A percentile compares a stretch with the other conserved stretches of the same genome.
Evolutionary conservation across 2,888 invertebrate genomes (phyloP).

Genomic region (Dexiosoma caninum): DNA sequence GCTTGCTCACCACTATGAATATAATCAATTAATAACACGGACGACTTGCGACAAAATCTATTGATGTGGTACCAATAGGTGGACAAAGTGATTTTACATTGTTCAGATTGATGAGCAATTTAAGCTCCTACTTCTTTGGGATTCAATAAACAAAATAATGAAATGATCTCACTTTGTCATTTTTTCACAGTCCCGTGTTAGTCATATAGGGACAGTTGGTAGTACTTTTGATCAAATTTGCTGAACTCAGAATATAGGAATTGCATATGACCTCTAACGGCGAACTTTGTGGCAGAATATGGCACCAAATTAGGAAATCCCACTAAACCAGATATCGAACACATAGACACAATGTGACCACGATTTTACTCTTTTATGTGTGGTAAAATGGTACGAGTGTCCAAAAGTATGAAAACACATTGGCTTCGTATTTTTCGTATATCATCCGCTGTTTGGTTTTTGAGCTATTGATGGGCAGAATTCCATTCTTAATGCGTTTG

Average conservation of each 20-base stretch:
- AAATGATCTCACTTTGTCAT: conserved; percentile 85
- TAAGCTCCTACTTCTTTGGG: conserved; percentile 82
- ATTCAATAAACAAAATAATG: conserved; percentile 82
- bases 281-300: conserved; percentile 89
- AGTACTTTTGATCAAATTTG: conserved; percentile 85
- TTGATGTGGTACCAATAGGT: conserved; percentile 80
- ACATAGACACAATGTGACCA: conserved; percentile 87
- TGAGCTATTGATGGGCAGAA: conserved; percentile 88
- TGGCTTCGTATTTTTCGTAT: conserved; percentile 86
- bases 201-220: conserved; percentile 93
- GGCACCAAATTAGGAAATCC: conserved; percentile 88
- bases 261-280: conserved; percentile 91
- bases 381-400: conserved; percentile 85
- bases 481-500: too few relatives aligned
- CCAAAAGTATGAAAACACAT: conserved; percentile 89
- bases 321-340: conserved; percentile 87
- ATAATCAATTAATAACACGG: conserved; percentile 81
- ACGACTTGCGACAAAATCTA: conserved; percentile 80
- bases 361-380: conserved; percentile 85
- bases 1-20: conserved; percentile 83
- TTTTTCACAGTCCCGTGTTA: conserved; percentile 90
- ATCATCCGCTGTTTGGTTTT: conserved; percentile 83
- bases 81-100: conserved; percentile 83
- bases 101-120: conserved; percentile 84
- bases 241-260: conserved; percentile 87